These are phyloP conservation scores for zebrafish (Danio rerio) DNA, from an alignment of 2,113 vertebrate species.

Conservation along the genomic window GRCz12tu NC_133178.1:49165501-49166000, in stretches of 20 bases:
- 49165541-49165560: slow-evolving; percentile 40
- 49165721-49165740: slow-evolving; percentile 64
- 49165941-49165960: slow-evolving; percentile 14
- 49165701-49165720: slow-evolving; percentile 61
- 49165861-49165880: slow-evolving; percentile 8
- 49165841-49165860: neutral
- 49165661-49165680: slow-evolving; percentile 58
- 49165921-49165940: neutral
- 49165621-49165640: slow-evolving; percentile 51
- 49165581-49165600: slow-evolving; percentile 58
- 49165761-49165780: slow-evolving; percentile 53
- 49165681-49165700: slow-evolving; percentile 74
- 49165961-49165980: slow-evolving; percentile 4
- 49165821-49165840: slow-evolving; percentile 3
- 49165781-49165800: slow-evolving; percentile 21
- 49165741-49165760: slow-evolving; percentile 66
- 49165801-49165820: slow-evolving; percentile 21
- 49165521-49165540: neutral
- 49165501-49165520: too few relatives aligned
- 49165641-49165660: slow-evolving; percentile 23
- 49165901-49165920: slow-evolving; percentile 14
- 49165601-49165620: slow-evolving; percentile 51
- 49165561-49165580: slow-evolving; percentile 44
- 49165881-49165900: slow-evolving; percentile 20
- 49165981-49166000: neutral